Evolutionary conservation across 2,888 invertebrate species (phyloP).

Genomic region (Tribolium freemani): DNA sequence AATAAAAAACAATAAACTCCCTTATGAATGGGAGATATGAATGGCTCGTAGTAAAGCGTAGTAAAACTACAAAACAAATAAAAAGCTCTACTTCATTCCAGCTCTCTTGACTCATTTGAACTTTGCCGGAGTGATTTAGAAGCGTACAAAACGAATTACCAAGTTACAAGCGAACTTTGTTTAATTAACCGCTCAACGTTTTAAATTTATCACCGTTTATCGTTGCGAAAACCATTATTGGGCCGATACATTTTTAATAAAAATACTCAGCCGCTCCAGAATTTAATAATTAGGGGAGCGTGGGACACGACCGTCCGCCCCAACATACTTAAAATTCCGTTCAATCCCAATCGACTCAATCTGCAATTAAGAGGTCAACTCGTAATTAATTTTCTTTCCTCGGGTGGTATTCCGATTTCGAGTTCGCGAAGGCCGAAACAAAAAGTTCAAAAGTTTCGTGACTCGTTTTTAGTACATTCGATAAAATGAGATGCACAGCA

Average conservation of each 20-base stretch:
- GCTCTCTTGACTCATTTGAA: slow-evolving; percentile 53
- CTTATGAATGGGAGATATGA: slow-evolving; percentile 65
- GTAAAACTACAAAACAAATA: slow-evolving; percentile 69
- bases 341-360: not conserved
- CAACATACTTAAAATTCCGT: slow-evolving; percentile 18
- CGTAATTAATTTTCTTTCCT: slow-evolving; percentile 15
- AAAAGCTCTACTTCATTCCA: slow-evolving; percentile 65
- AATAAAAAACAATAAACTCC: slow-evolving; percentile 51
- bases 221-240: slow-evolving; percentile 12
- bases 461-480: not conserved
- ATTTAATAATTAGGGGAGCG: slow-evolving; percentile 13
- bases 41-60: slow-evolving; percentile 66
- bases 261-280: slow-evolving; percentile 3
- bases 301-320: not conserved
- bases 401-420: slow-evolving; percentile 1
- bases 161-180: slow-evolving; percentile 39
- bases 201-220: slow-evolving; percentile 41
- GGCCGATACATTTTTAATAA: slow-evolving; percentile 10
- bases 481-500: slow-evolving; percentile 27
- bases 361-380: slow-evolving; percentile 24
- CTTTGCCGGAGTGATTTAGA: slow-evolving; percentile 47
- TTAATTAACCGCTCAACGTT: slow-evolving; percentile 43
- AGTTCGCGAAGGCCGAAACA: not conserved
- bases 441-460: not conserved
- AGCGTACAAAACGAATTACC: slow-evolving; percentile 45